phyloP scores from a whole-genome alignment of 2,797 vertebrate genomes.

The Enteromius trimaculatus region DNA sequence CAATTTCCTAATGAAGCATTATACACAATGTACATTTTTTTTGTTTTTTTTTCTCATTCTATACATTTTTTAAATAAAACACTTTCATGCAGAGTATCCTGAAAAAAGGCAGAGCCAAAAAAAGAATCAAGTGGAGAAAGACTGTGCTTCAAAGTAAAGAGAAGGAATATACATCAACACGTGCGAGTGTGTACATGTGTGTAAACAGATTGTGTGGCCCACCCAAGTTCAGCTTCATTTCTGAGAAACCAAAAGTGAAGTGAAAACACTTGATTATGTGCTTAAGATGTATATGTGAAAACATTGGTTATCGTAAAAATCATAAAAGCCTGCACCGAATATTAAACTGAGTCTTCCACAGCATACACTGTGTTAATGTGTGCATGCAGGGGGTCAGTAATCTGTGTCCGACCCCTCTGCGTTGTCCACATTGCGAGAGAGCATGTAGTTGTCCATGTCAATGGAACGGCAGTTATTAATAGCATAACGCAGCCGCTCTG shows the following conservation, averaged over 20 bases:
- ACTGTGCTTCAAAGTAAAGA: slow-evolving; percentile 6
- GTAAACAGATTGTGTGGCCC: slow-evolving; percentile 29
- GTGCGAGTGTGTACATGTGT: neutral
- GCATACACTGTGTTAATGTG: slow-evolving; percentile 2
- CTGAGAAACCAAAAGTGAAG: slow-evolving; percentile 45
- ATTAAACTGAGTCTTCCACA: slow-evolving; percentile 18
- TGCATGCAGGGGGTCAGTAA: slow-evolving; percentile 67
- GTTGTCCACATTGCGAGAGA: slow-evolving; percentile 82
- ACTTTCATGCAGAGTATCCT: slow-evolving; percentile 85
- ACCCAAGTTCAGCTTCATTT: slow-evolving; percentile 6
- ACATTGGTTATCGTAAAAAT: slow-evolving; percentile 47
- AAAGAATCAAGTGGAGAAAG: slow-evolving; percentile 37
- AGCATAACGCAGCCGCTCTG: slow-evolving; percentile 83
- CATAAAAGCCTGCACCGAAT: slow-evolving; percentile 41
- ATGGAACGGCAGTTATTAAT: slow-evolving; percentile 86
- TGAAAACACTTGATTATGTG: slow-evolving; percentile 33
- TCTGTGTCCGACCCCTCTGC: slow-evolving; percentile 81
- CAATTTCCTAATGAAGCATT: slow-evolving; percentile 95
- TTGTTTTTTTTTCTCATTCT: slow-evolving; percentile 76
- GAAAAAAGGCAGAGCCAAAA: slow-evolving; percentile 69
- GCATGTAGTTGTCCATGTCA: slow-evolving; percentile 88
- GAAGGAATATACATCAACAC: slow-evolving; percentile 11
- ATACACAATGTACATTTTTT: slow-evolving; percentile 97
- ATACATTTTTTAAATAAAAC: slow-evolving; percentile 84
- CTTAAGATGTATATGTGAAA: slow-evolving; percentile 35